A percentile compares a stretch with the other conserved stretches of the same genome.
phyloP scores from a whole-genome alignment of 2,888 invertebrate genomes.

The Caenorhabditis japonica region DNA sequence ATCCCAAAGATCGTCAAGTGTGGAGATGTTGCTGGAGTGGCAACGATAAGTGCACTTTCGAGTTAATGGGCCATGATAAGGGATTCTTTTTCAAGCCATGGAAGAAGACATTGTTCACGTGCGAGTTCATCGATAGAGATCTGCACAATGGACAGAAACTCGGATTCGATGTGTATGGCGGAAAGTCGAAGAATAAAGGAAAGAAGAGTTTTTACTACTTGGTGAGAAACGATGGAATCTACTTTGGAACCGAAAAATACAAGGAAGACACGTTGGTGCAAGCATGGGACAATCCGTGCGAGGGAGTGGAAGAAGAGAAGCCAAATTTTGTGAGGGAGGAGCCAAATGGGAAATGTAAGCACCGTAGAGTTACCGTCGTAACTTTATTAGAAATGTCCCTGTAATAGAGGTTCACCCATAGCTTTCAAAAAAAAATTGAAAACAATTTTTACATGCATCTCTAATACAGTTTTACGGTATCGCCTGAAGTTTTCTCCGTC shows the following conservation, averaged over 20 bases:
- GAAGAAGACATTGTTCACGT: conserved; percentile 31
- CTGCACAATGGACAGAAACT: conserved; percentile 29
- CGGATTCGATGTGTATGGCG: conserved; percentile 52
- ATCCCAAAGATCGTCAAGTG: conserved; percentile 11
- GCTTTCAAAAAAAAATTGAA: no score
- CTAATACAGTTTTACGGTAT: no score
- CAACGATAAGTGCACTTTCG: conserved; percentile 17
- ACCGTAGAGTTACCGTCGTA: no score
- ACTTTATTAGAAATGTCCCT: no score
- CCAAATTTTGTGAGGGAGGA: conserved; percentile 6
- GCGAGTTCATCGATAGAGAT: conserved; percentile 33
- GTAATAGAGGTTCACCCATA: no score
- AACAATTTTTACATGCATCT: no score
- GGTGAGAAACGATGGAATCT: conserved; percentile 52
- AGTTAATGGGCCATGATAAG: conserved; percentile 23
- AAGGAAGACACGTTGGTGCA: conserved; percentile 31
- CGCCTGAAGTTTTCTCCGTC: no score
- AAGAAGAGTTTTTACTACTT: conserved; percentile 34
- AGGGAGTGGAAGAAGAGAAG: neutral
- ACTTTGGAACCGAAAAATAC: conserved; percentile 40
- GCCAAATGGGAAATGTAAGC: no score
- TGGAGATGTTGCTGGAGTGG: conserved; percentile 32
- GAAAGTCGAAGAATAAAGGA: conserved; percentile 39
- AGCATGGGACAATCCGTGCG: conserved; percentile 20
- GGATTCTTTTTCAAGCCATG: conserved; percentile 37